Conservation (phyloP, 2,888 invertebrate species). For the Entomobrya proxima region DNA sequence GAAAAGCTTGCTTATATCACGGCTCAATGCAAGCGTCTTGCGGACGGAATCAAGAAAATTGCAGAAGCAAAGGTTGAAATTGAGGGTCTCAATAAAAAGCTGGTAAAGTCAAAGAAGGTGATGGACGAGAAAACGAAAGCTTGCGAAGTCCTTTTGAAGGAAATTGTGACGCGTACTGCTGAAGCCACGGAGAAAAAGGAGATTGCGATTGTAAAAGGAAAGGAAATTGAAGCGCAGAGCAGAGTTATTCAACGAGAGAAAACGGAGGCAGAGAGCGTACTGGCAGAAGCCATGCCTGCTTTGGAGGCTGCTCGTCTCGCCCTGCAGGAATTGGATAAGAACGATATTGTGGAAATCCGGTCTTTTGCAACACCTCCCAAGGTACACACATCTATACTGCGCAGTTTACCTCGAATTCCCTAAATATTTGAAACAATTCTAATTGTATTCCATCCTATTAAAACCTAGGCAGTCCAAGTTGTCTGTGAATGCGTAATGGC, state of each 20-base stretch:
- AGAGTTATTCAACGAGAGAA: constrained; percentile 88
- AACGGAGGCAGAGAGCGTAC: constrained; percentile 87
- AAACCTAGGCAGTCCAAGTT: constrained; percentile 82
- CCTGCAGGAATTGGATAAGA: constrained; percentile 89
- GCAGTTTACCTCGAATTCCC: too few relatives aligned
- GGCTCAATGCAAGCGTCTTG: constrained; percentile 83
- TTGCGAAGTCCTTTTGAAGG: constrained; percentile 86
- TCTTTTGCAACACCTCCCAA: constrained; percentile 95
- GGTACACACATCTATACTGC: too few relatives aligned
- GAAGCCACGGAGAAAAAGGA: constrained; percentile 86
- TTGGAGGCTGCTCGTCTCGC: constrained; percentile 89
- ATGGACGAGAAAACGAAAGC: constrained; percentile 88
- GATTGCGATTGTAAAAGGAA: constrained; percentile 87
- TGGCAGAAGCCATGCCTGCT: constrained; percentile 90
- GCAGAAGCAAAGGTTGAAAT: constrained; percentile 91
- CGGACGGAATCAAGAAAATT: constrained; percentile 87
- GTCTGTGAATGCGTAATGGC: constrained; percentile 94
- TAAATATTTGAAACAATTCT: too few relatives aligned
- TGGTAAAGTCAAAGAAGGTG: constrained; percentile 89
- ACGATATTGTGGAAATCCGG: constrained; percentile 86
- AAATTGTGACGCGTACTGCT: constrained; percentile 82
- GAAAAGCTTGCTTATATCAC: constrained; percentile 82
- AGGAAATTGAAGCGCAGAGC: constrained; percentile 89
- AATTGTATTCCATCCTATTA: too few relatives aligned
- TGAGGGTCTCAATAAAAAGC: constrained; percentile 86